Evolutionary conservation across 2,888 invertebrate species (phyloP).

Genomic region (Melanophora roralis): DNA sequence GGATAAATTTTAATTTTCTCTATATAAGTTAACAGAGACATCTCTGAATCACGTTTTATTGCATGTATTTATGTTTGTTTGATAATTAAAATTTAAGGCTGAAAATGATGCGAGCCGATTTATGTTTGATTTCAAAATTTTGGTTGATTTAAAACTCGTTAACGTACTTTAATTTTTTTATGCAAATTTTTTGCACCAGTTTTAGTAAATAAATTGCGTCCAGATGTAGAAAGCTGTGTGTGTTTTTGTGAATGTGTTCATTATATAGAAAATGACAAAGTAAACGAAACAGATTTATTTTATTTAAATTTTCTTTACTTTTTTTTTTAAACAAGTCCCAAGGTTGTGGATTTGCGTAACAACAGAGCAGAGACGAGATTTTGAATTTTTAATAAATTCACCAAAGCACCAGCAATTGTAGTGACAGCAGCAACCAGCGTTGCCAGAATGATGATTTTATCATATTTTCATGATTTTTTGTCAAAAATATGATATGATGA

Average conservation of each 20-base stretch:
- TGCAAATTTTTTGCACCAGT: constrained; percentile 24
- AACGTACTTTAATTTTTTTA: not conserved
- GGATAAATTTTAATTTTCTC: too few species aligned
- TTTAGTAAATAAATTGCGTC: not conserved
- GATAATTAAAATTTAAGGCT: too few species aligned
- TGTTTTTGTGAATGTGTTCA: not conserved
- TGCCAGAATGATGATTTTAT: too few species aligned
- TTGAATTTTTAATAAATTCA: constrained; percentile 48
- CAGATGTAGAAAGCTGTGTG: not conserved
- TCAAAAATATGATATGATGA: too few species aligned
- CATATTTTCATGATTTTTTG: too few species aligned
- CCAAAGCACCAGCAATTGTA: not conserved
- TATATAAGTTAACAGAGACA: too few species aligned
- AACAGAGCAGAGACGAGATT: constrained; percentile 27
- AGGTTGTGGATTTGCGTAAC: constrained; percentile 55
- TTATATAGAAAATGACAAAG: not conserved
- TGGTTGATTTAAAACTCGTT: constrained; percentile 13
- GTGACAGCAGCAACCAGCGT: not conserved
- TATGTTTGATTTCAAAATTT: not conserved
- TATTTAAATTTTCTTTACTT: not conserved
- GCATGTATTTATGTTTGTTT: too few species aligned
- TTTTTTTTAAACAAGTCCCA: constrained; percentile 41
- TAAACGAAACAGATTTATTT: not conserved
- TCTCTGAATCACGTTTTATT: too few species aligned
- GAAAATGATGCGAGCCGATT: too few species aligned